Conservation (phyloP, 2,113 vertebrate genomes). For the Lepidothrix coronata region DNA sequence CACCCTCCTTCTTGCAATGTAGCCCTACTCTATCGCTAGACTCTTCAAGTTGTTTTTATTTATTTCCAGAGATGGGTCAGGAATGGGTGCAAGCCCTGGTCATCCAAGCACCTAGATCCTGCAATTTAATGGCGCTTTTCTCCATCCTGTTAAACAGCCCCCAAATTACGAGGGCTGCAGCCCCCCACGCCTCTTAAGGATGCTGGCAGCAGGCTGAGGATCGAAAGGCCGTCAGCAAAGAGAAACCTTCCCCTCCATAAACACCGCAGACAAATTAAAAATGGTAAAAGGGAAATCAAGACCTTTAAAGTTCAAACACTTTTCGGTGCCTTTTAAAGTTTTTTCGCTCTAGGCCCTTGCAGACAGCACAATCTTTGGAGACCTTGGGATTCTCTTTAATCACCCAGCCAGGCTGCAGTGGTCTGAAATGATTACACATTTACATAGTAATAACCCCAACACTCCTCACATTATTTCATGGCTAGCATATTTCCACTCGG, state of each 20-base stretch:
- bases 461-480: slow-evolving; percentile 74
- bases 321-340: slow-evolving; percentile 72
- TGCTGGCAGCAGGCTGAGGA: neutral
- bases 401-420: slow-evolving; percentile 70
- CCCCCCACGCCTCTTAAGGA: neutral
- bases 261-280: slow-evolving; percentile 67
- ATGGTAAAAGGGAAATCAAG: slow-evolving; percentile 71
- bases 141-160: neutral
- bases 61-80: neutral
- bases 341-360: slow-evolving; percentile 69
- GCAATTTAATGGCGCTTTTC: neutral
- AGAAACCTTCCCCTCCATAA: slow-evolving; percentile 66
- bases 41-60: neutral
- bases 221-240: slow-evolving; percentile 42
- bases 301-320: slow-evolving; percentile 77
- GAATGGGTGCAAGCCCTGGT: neutral
- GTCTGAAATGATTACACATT: slow-evolving; percentile 77
- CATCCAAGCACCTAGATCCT: neutral
- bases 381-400: slow-evolving; percentile 75
- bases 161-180: neutral
- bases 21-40: neutral
- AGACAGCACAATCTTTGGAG: slow-evolving; percentile 74
- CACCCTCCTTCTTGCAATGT: neutral
- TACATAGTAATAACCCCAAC: slow-evolving; percentile 77
- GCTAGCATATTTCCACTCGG: slow-evolving; percentile 71